Conservation (phyloP, 1,140 invertebrate species). For the Drosophila nasuta region DNA sequence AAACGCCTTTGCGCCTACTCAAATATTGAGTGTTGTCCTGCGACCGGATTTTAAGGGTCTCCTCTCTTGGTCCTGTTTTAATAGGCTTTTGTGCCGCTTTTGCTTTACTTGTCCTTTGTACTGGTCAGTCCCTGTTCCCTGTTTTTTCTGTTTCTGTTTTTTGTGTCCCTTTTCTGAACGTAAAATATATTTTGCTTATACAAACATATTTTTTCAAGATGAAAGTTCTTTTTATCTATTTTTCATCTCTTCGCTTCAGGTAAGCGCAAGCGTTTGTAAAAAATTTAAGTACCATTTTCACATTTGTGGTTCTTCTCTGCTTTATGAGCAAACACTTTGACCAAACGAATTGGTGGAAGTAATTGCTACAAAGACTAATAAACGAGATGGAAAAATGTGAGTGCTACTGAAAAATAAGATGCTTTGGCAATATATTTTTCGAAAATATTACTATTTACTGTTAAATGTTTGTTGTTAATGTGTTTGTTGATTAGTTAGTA, state of each 20-base stretch:
- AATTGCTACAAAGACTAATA: conserved; percentile 4
- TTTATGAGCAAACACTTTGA: conserved; percentile 12
- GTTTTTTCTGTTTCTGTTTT: not conserved
- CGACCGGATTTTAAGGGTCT: conserved; percentile 29
- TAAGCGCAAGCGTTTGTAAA: conserved; percentile 43
- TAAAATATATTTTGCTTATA: conserved; percentile 52
- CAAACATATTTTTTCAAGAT: conserved; percentile 35
- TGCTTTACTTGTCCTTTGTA: conserved; percentile 49
- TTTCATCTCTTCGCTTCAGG: conserved; percentile 54
- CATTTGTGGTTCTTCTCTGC: not conserved
- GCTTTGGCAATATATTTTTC: not conserved
- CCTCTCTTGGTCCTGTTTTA: conserved; percentile 45
- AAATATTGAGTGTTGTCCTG: conserved; percentile 51
- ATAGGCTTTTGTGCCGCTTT: conserved; percentile 69
- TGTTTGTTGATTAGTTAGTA: too few relatives aligned
- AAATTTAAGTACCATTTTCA: conserved; percentile 20
- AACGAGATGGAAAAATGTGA: not conserved
- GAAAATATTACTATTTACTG: too few relatives aligned
- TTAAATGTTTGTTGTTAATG: too few relatives aligned
- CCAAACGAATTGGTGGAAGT: not conserved
- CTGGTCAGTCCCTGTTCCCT: not conserved
- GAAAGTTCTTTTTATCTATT: conserved; percentile 51
- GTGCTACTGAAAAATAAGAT: not conserved
- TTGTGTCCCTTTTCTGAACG: conserved; percentile 17
- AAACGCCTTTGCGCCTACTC: conserved; percentile 58